Percentiles rank a stretch among this genome's conserved stretches.
These are phyloP conservation scores for Terrapene triunguis DNA, from an alignment of 2,113 vertebrate genomes.

Conservation along the genomic window DNA sequence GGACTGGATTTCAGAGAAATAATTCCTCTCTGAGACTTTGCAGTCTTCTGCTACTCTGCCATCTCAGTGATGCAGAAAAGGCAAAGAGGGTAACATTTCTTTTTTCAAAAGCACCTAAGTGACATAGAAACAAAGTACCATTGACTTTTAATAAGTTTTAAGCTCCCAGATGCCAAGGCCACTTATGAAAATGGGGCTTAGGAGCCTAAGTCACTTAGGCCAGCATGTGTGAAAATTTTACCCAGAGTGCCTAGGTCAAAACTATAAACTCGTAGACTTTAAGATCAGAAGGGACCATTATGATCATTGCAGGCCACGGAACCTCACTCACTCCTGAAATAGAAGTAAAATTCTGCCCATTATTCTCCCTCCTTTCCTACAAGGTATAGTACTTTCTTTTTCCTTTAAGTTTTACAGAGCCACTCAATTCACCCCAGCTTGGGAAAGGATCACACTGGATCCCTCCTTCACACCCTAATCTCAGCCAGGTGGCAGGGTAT, in stretches of 20 bases:
- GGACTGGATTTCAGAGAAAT: neutral
- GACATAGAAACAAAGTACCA: neutral
- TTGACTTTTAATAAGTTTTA: neutral
- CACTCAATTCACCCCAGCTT: neutral
- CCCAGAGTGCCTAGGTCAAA: neutral
- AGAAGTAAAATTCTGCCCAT: neutral
- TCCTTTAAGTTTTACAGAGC: neutral
- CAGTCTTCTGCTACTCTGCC: neutral
- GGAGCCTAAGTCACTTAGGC: neutral
- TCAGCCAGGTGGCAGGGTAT: neutral
- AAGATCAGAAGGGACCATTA: too few relatives aligned
- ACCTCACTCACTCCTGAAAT: too few relatives aligned
- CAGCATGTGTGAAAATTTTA: neutral
- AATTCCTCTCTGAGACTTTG: neutral
- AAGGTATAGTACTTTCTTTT: neutral
- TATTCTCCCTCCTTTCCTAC: neutral
- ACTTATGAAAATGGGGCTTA: neutral
- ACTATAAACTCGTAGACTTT: too few relatives aligned
- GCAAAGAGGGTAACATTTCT: neutral
- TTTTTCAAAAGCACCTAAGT: neutral
- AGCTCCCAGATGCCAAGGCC: neutral
- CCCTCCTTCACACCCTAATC: neutral
- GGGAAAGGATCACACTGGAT: neutral
- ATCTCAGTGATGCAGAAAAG: neutral
- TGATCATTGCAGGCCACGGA: too few relatives aligned